These are phyloP conservation scores for Lepidostoma basale DNA, from an alignment of 1,140 invertebrate genomes.

Conservation along the genomic window DNA sequence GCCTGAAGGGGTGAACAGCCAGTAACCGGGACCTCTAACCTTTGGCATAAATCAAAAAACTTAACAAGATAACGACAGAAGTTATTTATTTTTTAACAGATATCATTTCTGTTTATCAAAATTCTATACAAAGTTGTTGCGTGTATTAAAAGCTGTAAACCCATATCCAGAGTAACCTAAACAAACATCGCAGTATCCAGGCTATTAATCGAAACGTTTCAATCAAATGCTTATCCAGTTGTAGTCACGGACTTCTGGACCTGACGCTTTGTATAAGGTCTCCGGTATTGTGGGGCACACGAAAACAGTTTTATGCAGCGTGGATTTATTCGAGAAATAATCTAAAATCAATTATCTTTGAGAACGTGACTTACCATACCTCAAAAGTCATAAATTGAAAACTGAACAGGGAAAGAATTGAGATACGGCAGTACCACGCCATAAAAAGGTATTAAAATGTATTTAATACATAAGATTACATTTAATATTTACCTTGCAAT, in stretches of 20 bases:
- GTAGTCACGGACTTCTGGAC: not conserved
- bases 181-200: not conserved
- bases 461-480: too few species aligned
- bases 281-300: not conserved
- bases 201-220: not conserved
- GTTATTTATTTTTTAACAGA: conserved; percentile 45
- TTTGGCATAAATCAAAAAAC: conserved; percentile 42
- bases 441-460: not conserved
- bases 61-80: conserved; percentile 37
- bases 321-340: conserved; percentile 32
- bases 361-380: conserved; percentile 47
- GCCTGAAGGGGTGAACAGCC: conserved; percentile 7
- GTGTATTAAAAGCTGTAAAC: conserved; percentile 10
- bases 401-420: conserved; percentile 22
- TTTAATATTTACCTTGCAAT: too few species aligned
- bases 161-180: not conserved
- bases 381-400: conserved; percentile 47
- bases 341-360: conserved; percentile 47
- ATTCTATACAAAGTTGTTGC: conserved; percentile 23
- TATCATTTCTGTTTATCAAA: conserved; percentile 30
- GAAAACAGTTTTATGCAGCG: not conserved
- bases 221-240: not conserved
- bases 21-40: conserved; percentile 38
- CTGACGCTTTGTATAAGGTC: conserved; percentile 6
- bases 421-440: not conserved